Evolutionary conservation across 2,113 vertebrate genomes (phyloP).

Genomic region (Myiopsitta monachus): DNA sequence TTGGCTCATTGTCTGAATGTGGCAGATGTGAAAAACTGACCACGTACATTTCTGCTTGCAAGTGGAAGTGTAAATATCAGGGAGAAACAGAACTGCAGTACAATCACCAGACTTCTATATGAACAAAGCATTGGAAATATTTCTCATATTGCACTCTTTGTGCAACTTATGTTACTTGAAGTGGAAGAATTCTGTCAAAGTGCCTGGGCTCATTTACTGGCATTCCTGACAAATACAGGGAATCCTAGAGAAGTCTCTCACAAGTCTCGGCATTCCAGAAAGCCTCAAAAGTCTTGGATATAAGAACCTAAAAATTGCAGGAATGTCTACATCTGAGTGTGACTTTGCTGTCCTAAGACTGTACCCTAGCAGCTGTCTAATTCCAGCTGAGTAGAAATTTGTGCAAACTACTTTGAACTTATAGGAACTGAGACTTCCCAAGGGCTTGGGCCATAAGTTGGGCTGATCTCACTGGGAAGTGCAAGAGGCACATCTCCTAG

Average conservation of each 20-base stretch:
- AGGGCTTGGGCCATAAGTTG: background rate
- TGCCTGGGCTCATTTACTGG: background rate
- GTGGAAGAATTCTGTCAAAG: background rate
- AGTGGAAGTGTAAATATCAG: background rate
- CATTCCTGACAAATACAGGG: background rate
- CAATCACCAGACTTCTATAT: background rate
- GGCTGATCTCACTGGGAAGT: background rate
- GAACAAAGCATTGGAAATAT: background rate
- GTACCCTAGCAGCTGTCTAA: background rate
- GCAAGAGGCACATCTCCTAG: background rate
- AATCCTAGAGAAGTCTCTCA: background rate
- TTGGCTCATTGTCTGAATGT: background rate
- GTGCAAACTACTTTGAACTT: background rate
- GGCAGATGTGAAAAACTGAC: background rate
- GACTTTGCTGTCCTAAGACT: background rate
- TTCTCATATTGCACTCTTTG: background rate
- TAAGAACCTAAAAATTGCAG: background rate
- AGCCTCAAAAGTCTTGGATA: background rate
- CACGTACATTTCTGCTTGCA: background rate
- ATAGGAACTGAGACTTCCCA: background rate
- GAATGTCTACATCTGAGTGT: background rate
- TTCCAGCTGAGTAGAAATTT: background rate
- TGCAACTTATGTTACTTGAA: background rate
- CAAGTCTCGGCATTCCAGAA: background rate
- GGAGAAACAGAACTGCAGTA: background rate